A percentile compares a stretch with the other conserved stretches of the same genome.
These are phyloP conservation scores for Dryobotodes eremita DNA, from an alignment of 2,888 invertebrate species.

Conservation along the genomic window DNA sequence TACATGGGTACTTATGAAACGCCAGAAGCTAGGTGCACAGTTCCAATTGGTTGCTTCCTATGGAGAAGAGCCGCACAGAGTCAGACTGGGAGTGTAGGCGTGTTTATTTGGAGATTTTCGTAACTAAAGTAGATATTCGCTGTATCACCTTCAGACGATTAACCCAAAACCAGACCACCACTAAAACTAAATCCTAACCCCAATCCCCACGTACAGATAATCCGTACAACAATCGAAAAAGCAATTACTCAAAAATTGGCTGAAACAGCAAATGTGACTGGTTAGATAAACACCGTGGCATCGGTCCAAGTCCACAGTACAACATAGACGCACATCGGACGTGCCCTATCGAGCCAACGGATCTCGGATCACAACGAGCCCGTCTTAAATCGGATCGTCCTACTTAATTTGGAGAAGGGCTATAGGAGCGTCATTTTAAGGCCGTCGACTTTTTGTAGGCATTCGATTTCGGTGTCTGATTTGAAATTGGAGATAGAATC, in stretches of 20 bases:
- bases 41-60: too few species aligned
- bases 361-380: conserved; percentile 56
- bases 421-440: conserved; percentile 44
- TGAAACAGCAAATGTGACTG: conserved; percentile 41
- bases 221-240: conserved; percentile 40
- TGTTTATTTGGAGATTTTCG: background rate
- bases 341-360: conserved; percentile 59
- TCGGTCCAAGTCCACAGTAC: conserved; percentile 52
- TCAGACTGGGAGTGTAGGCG: too few species aligned
- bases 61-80: too few species aligned
- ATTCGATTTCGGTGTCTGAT: conserved; percentile 35
- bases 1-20: too few species aligned
- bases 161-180: background rate
- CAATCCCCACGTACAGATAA: conserved; percentile 27
- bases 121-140: background rate
- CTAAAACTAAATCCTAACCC: conserved; percentile 17
- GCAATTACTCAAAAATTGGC: conserved; percentile 54
- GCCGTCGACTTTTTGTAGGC: conserved; percentile 40
- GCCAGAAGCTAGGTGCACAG: too few species aligned
- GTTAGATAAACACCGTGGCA: conserved; percentile 59
- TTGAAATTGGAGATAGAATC: conserved; percentile 37
- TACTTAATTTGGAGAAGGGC: conserved; percentile 60
- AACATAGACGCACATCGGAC: conserved; percentile 54
- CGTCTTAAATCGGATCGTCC: conserved; percentile 65
- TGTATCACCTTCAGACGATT: conserved; percentile 14